Evolutionary conservation across 1,140 invertebrate genomes (phyloP).

Genomic region (Drosophila simulans): DNA sequence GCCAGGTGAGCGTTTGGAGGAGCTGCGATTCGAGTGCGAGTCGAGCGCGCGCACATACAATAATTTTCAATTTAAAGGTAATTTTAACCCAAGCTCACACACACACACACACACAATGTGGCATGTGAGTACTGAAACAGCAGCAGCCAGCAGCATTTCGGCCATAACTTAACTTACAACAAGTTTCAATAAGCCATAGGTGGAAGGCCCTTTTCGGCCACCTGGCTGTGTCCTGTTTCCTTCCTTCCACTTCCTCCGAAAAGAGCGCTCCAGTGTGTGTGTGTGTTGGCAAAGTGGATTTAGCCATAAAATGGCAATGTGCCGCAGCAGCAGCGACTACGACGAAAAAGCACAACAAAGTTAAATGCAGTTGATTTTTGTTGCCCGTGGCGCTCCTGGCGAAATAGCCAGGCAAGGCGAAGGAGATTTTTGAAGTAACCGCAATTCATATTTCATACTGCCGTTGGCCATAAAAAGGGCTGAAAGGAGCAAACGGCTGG

Average conservation of each 20-base stretch:
- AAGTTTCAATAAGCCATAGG: slow-evolving; percentile 77
- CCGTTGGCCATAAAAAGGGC: slow-evolving; percentile 69
- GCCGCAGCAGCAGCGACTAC: slow-evolving; percentile 47
- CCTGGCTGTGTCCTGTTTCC: slow-evolving; percentile 23
- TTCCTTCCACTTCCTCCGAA: slow-evolving; percentile 6
- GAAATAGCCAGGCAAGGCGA: slow-evolving; percentile 50
- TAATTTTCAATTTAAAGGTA: slow-evolving; percentile 83
- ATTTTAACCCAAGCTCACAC: slow-evolving; percentile 61
- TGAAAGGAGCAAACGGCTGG: slow-evolving; percentile 53
- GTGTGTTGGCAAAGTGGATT: slow-evolving; percentile 72
- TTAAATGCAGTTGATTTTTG: slow-evolving; percentile 81
- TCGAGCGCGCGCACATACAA: slow-evolving; percentile 79
- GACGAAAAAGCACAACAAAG: slow-evolving; percentile 72
- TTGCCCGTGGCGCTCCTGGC: slow-evolving; percentile 34
- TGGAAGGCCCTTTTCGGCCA: slow-evolving; percentile 21
- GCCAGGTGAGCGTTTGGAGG: slow-evolving; percentile 11
- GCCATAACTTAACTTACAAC: slow-evolving; percentile 82
- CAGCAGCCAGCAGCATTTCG: slow-evolving; percentile 64
- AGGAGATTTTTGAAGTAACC: slow-evolving; percentile 73
- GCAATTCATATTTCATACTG: slow-evolving; percentile 82
- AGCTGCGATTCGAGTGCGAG: slow-evolving; percentile 55
- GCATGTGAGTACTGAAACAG: slow-evolving; percentile 38
- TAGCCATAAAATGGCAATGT: slow-evolving; percentile 81
- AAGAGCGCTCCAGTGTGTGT: not conserved
- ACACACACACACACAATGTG: slow-evolving; percentile 10